Evolutionary conservation across 2,113 vertebrate species (phyloP).

Genomic region (Neotoma lepida): DNA sequence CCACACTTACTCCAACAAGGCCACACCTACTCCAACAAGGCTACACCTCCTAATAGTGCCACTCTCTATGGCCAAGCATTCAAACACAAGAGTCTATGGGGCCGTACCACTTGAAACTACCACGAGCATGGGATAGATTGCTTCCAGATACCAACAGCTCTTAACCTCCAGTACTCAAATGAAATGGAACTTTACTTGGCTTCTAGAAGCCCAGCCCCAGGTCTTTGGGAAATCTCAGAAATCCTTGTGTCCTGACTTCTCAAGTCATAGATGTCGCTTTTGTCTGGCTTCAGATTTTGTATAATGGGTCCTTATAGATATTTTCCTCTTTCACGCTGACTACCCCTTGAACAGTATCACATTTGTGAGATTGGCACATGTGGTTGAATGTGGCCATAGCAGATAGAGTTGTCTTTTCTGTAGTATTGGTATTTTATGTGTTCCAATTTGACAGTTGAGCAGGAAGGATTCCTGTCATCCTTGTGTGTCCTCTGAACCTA

Average conservation of each 20-base stretch:
- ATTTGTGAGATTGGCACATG: not conserved
- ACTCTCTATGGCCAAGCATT: too few species aligned
- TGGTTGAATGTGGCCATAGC: not conserved
- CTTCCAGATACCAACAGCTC: not conserved
- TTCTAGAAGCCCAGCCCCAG: not conserved
- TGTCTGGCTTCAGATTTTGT: not conserved
- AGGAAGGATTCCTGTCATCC: not conserved
- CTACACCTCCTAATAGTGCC: too few species aligned
- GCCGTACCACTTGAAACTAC: too few species aligned
- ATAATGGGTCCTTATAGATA: not conserved
- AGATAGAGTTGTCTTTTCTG: not conserved
- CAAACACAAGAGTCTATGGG: too few species aligned
- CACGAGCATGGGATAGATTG: too few species aligned
- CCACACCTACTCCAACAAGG: too few species aligned
- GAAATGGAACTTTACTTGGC: too few species aligned
- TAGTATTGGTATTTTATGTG: not conserved
- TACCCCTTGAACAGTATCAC: too few species aligned
- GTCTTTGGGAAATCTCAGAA: not conserved
- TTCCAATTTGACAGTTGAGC: rapidly evolving
- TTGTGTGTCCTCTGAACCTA: not conserved
- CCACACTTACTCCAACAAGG: too few species aligned
- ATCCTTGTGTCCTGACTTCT: not conserved
- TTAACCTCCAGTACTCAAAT: not conserved
- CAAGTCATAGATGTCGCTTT: not conserved
- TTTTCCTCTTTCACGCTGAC: not conserved